phyloP scores from a whole-genome alignment of 1,140 invertebrate genomes.

The Diorhabda carinulata region DNA sequence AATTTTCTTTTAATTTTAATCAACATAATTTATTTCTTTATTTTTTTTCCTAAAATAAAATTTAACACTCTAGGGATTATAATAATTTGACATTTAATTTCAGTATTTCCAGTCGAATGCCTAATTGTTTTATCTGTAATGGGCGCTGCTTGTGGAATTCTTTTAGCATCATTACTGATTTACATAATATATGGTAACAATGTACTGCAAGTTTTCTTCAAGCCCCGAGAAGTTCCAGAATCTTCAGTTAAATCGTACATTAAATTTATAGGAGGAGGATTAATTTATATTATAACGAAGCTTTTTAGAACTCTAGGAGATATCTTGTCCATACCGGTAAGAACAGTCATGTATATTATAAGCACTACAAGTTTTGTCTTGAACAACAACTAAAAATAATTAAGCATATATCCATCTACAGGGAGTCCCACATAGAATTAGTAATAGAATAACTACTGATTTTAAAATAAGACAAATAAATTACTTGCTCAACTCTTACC shows the following conservation, averaged over 20 bases:
- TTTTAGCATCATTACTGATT: constrained; percentile 24
- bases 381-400: no score
- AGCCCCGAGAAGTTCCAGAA: constrained; percentile 21
- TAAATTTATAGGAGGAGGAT: constrained; percentile 20
- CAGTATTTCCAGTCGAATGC: background rate
- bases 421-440: no score
- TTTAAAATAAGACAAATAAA: no score
- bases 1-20: no score
- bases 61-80: no score
- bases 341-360: constrained; percentile 1
- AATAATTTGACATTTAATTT: background rate
- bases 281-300: constrained; percentile 22
- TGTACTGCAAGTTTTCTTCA: constrained; percentile 21
- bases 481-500: no score
- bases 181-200: constrained; percentile 29
- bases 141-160: constrained; percentile 23
- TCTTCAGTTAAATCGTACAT: constrained; percentile 22
- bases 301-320: constrained; percentile 23
- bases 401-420: no score
- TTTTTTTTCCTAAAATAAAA: no score
- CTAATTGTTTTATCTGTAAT: background rate
- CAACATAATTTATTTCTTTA: no score
- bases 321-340: constrained; percentile 30
- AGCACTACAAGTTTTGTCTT: background rate
- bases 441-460: no score